Conservation (phyloP, 2,797 vertebrate species). For the Hydrolagus colliei region DNA sequence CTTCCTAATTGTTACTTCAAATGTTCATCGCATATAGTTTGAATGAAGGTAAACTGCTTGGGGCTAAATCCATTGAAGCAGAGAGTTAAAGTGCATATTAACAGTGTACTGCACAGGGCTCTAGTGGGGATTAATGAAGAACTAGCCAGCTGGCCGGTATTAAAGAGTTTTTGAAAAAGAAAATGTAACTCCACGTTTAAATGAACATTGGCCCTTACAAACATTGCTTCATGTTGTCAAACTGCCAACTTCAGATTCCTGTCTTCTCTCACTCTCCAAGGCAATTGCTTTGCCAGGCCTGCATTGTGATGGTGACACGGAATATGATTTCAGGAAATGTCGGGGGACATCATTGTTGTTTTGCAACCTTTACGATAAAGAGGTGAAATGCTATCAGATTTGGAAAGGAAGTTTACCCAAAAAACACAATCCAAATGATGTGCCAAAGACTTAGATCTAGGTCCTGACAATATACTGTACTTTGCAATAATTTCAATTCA, state of each 20-base stretch:
- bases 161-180: background rate
- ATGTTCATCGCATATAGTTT: no score
- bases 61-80: background rate
- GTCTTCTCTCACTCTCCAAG: background rate
- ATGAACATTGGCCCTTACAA: background rate
- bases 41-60: background rate
- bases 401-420: background rate
- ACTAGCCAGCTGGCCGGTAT: slow-evolving; percentile 3
- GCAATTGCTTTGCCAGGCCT: background rate
- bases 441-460: background rate
- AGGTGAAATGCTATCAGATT: background rate
- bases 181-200: slow-evolving; percentile 1
- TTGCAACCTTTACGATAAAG: background rate
- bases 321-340: background rate
- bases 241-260: slow-evolving; percentile 10
- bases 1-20: slow-evolving; percentile 10
- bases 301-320: background rate
- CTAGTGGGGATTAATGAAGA: slow-evolving; percentile 18
- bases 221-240: background rate
- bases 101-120: background rate
- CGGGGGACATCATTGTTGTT: background rate
- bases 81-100: background rate
- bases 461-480: background rate
- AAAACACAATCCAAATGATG: background rate
- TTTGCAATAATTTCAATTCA: background rate